Conservation (phyloP, 2,797 vertebrate genomes). For the Molossus molossus region DNA sequence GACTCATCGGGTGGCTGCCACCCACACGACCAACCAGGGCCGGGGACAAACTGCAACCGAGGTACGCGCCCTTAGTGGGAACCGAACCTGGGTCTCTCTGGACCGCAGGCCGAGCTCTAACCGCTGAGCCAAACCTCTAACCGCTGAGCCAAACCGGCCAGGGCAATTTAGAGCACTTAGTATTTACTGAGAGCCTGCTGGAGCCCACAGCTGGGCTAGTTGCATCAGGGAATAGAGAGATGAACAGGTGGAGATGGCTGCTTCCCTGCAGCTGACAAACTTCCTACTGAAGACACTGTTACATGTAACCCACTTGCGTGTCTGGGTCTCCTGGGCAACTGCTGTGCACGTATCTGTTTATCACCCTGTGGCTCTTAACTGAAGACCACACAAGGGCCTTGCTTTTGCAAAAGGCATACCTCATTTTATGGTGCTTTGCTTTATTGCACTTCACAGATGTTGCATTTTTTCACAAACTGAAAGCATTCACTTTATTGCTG, state of each 20-base stretch:
- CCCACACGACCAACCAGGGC: too few species aligned
- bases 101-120: too few species aligned
- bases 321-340: neutral
- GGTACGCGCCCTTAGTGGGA: too few species aligned
- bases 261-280: neutral
- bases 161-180: neutral
- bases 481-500: neutral
- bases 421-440: neutral
- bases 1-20: too few species aligned
- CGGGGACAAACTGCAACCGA: too few species aligned
- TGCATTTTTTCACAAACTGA: neutral
- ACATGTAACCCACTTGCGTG: too few species aligned
- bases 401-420: neutral
- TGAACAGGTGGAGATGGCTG: neutral
- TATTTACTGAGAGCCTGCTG: neutral
- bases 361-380: neutral
- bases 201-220: neutral
- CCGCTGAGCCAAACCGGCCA: too few species aligned
- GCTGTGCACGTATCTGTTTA: neutral
- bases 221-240: constrained; percentile 21
- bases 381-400: neutral
- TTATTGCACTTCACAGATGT: neutral
- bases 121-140: too few species aligned
- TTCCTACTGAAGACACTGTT: neutral
- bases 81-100: too few species aligned